These are phyloP conservation scores for Palloptera scutellata DNA, from an alignment of 2,888 invertebrate genomes.

Conservation along the genomic window DNA sequence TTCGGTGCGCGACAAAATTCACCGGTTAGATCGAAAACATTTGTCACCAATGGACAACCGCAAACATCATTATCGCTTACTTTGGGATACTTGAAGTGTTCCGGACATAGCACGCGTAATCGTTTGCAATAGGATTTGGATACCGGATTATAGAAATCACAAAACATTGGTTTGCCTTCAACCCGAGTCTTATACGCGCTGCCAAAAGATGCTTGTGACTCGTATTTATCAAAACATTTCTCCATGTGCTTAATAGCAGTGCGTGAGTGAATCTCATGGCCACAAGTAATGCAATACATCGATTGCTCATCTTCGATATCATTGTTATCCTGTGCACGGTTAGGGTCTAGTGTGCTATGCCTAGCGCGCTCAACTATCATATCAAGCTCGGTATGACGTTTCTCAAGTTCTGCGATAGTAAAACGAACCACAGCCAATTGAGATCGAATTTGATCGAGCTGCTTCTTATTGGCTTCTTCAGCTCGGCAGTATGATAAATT, in stretches of 20 bases:
- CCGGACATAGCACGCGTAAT: conserved; percentile 93
- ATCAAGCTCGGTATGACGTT: conserved; percentile 80
- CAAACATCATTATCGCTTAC: conserved; percentile 89
- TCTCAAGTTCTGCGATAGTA: conserved; percentile 81
- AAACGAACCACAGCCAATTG: conserved; percentile 82
- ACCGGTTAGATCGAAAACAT: conserved; percentile 84
- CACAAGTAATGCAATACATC: conserved; percentile 96
- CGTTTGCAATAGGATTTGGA: conserved; percentile 96
- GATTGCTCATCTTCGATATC: conserved; percentile 74
- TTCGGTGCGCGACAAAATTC: conserved; percentile 88
- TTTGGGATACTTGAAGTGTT: conserved; percentile 94
- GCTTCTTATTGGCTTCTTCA: conserved; percentile 79
- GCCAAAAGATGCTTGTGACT: conserved; percentile 96
- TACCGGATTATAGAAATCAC: conserved; percentile 90
- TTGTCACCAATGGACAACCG: conserved; percentile 87
- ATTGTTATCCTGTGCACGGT: conserved; percentile 67
- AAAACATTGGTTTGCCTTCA: conserved; percentile 96
- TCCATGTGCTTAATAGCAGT: conserved; percentile 97
- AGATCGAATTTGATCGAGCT: conserved; percentile 77
- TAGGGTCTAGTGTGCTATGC: conserved; percentile 72
- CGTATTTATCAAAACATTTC: conserved; percentile 97
- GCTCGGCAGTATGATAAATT: conserved; percentile 84
- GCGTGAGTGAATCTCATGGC: conserved; percentile 91
- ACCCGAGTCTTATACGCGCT: conserved; percentile 93
- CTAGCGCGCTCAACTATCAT: conserved; percentile 81